A percentile compares a stretch with the other conserved stretches of the same genome.
Evolutionary conservation across 2,113 vertebrate genomes (phyloP).

Genomic region (Hypanus sabinus): DNA sequence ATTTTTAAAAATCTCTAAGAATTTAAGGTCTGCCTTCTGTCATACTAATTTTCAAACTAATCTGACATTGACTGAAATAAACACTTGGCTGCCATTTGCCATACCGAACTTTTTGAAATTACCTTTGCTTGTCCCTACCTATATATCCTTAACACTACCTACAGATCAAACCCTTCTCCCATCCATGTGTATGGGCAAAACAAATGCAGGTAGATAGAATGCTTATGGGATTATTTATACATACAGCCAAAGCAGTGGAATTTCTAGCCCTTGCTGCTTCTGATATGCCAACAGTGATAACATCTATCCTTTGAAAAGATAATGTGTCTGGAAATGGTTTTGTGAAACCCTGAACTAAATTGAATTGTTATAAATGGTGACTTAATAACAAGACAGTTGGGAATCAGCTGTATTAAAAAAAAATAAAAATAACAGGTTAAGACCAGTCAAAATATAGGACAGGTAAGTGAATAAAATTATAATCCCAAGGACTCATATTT

Average conservation of each 20-base stretch:
- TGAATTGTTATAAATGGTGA: not conserved
- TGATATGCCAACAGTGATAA: not conserved
- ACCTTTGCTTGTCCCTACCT: not conserved
- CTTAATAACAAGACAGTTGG: slow-evolving; percentile 21
- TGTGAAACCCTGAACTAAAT: slow-evolving; percentile 24
- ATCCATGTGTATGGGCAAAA: not conserved
- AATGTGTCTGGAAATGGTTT: not conserved
- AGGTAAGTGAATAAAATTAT: not conserved
- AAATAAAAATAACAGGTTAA: slow-evolving; percentile 17
- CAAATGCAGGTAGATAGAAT: not conserved
- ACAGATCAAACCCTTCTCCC: not conserved
- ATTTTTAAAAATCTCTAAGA: not conserved
- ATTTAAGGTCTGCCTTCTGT: not conserved
- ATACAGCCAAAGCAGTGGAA: not conserved
- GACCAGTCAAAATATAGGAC: not conserved
- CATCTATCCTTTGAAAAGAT: not conserved
- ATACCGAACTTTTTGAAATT: not conserved
- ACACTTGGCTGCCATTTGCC: not conserved
- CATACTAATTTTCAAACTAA: not conserved
- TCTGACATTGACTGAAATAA: not conserved
- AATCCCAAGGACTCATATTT: slow-evolving; percentile 4
- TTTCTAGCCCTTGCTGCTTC: not conserved
- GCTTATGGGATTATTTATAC: not conserved
- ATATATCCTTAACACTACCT: not conserved
- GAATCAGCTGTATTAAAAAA: not conserved